A percentile compares a stretch with the other conserved stretches of the same genome.
phyloP scores from a whole-genome alignment of 2,888 invertebrate species.

The Dicranocentrus wangi region DNA sequence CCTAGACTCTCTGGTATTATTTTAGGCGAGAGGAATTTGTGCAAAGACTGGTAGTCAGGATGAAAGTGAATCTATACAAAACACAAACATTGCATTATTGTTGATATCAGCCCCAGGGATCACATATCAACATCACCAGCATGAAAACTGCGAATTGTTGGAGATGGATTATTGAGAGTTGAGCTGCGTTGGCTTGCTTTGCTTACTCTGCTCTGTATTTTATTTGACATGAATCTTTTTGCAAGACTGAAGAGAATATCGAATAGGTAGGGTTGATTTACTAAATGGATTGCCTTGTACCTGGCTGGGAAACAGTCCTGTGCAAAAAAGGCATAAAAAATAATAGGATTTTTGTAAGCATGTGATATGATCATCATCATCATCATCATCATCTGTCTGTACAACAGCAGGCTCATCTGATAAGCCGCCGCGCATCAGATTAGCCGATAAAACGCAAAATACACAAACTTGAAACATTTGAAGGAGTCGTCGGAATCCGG shows the following conservation, averaged over 20 bases:
- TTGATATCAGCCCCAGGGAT: too few relatives aligned
- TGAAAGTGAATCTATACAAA: slow-evolving; percentile 54
- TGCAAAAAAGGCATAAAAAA: not conserved
- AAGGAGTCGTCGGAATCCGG: slow-evolving; percentile 41
- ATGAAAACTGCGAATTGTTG: not conserved
- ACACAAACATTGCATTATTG: too few relatives aligned
- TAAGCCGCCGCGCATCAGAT: too few relatives aligned
- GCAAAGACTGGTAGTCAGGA: slow-evolving; percentile 34
- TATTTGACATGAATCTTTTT: slow-evolving; percentile 50
- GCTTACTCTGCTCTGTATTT: slow-evolving; percentile 48
- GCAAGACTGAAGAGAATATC: slow-evolving; percentile 45
- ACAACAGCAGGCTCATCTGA: too few relatives aligned
- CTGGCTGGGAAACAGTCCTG: slow-evolving; percentile 57
- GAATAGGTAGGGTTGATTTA: slow-evolving; percentile 56
- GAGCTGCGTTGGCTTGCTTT: too few relatives aligned
- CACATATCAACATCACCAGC: not conserved
- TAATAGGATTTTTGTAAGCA: too few relatives aligned
- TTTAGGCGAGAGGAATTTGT: slow-evolving; percentile 5
- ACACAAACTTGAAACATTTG: slow-evolving; percentile 45
- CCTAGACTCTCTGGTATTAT: slow-evolving; percentile 48
- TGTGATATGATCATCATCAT: too few relatives aligned
- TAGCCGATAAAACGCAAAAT: not conserved
- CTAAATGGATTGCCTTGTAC: slow-evolving; percentile 55
- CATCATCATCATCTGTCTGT: too few relatives aligned
- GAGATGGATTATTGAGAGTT: too few relatives aligned